Conservation (phyloP, 2,888 invertebrate genomes). For the Pantelozetes paolii region DNA sequence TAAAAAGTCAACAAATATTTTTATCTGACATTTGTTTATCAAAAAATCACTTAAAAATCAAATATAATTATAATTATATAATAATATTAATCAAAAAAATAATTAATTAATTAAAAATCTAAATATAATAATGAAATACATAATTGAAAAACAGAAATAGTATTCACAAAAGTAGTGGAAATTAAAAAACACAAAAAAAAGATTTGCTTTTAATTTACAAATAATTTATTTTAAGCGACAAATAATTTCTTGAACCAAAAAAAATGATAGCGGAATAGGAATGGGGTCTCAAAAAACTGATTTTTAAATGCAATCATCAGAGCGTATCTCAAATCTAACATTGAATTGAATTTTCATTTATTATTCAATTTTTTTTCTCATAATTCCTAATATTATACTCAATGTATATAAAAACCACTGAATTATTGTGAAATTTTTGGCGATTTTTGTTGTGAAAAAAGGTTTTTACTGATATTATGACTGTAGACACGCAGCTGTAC, state of each 20-base stretch:
- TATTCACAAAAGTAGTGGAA: no score
- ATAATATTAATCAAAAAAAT: no score
- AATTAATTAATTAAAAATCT: no score
- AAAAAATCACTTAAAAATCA: no score
- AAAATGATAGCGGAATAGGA: neutral
- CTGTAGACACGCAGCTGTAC: neutral
- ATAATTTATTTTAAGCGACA: neutral
- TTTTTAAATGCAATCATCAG: neutral
- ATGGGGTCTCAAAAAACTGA: neutral
- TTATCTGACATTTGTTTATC: no score
- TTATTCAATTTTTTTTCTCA: neutral
- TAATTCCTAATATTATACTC: neutral
- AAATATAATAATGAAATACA: no score
- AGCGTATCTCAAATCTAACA: conserved; percentile 5
- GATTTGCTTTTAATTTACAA: neutral
- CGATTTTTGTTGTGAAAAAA: neutral
- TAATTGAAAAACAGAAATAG: no score
- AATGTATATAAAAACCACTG: neutral
- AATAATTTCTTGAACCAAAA: neutral
- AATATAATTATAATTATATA: no score
- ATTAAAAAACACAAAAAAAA: neutral
- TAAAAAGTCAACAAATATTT: no score
- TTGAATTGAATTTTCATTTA: no score
- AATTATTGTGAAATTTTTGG: neutral
- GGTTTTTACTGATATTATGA: neutral